Conservation (phyloP, 2,888 invertebrate species). For the Mycalesis mineus region DNA sequence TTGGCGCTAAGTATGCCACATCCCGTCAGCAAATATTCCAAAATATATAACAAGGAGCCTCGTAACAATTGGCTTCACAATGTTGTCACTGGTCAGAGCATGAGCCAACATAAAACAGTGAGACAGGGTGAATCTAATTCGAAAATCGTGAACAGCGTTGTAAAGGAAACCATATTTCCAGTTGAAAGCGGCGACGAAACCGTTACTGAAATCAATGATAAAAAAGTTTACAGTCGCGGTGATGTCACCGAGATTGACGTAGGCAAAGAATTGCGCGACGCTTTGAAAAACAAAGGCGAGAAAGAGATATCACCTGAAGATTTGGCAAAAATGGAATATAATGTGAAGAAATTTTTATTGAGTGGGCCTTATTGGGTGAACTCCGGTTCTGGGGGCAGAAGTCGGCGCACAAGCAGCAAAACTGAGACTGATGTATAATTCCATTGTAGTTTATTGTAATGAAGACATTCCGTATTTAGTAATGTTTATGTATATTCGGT, state of each 20-base stretch:
- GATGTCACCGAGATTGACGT: slow-evolving; percentile 45
- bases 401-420: slow-evolving; percentile 74
- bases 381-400: slow-evolving; percentile 48
- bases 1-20: slow-evolving; percentile 72
- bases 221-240: slow-evolving; percentile 41
- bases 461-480: slow-evolving; percentile 39
- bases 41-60: slow-evolving; percentile 50
- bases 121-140: slow-evolving; percentile 36
- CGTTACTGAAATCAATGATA: slow-evolving; percentile 59
- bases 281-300: slow-evolving; percentile 51
- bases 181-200: slow-evolving; percentile 62
- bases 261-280: slow-evolving; percentile 48
- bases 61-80: slow-evolving; percentile 55
- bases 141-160: slow-evolving; percentile 50
- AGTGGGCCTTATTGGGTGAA: slow-evolving; percentile 74
- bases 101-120: slow-evolving; percentile 39
- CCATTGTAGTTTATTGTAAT: slow-evolving; percentile 43
- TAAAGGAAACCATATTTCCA: slow-evolving; percentile 68
- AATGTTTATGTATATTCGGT: slow-evolving; percentile 19
- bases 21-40: slow-evolving; percentile 69
- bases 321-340: slow-evolving; percentile 86
- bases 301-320: slow-evolving; percentile 75
- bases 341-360: slow-evolving; percentile 85
- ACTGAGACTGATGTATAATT: slow-evolving; percentile 77
- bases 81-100: slow-evolving; percentile 35